phyloP scores from a whole-genome alignment of 2,888 invertebrate species.

The Pachydiplax longipennis region DNA sequence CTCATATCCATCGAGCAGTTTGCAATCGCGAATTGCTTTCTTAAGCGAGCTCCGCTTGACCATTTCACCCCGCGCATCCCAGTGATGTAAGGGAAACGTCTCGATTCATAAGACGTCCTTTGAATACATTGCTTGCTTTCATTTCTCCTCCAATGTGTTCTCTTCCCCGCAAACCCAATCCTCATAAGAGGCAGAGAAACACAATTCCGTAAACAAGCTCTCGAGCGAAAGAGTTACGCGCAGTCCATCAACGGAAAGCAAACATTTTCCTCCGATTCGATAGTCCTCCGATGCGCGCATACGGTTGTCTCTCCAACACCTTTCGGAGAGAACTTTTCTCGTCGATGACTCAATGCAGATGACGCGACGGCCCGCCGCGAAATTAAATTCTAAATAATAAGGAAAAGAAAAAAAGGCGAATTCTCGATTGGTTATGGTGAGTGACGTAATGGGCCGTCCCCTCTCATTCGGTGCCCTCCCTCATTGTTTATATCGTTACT shows the following conservation, averaged over 20 bases:
- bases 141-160: too few relatives aligned
- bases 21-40: too few relatives aligned
- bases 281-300: background rate
- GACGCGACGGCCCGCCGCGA: background rate
- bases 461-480: background rate
- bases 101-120: too few relatives aligned
- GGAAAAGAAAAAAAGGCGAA: background rate
- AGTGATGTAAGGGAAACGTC: too few relatives aligned
- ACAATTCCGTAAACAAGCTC: background rate
- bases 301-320: background rate
- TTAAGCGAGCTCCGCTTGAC: too few relatives aligned
- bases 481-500: background rate
- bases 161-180: too few relatives aligned
- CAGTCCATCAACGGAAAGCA: background rate
- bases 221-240: background rate
- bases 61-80: too few relatives aligned
- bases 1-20: too few relatives aligned
- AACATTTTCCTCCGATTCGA: background rate
- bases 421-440: slow-evolving; percentile 11
- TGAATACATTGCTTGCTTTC: too few relatives aligned
- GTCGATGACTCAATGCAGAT: background rate
- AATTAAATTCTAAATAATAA: background rate
- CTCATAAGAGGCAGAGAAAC: background rate
- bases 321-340: background rate
- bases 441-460: background rate